Evolutionary conservation across 2,888 invertebrate genomes (phyloP), one percentile per base, ranked within the genome.

Genomic region (Nemurella pictetii): DNA sequence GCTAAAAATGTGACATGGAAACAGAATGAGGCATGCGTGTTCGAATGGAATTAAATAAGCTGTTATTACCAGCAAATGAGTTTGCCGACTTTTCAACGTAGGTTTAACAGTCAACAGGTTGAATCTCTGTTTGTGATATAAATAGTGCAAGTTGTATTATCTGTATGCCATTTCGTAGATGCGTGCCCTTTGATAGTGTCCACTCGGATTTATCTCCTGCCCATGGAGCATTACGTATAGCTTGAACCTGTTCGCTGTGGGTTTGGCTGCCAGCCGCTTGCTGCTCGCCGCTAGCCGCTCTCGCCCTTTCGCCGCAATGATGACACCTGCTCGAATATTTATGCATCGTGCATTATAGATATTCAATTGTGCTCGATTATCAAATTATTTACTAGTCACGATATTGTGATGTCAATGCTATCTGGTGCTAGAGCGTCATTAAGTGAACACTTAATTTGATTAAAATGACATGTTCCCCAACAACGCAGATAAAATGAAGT

Each of bases 91-190:
- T 75, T 75, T 75, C 2, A 26, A 9, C 26, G 26, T n/a, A n/a
- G 28, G 28, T 75, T 28, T 3, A 75, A 75, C 28, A 28, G 26
- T 75, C 75, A 75, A 75, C 75, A 75, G 75, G 75, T 75, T 26
- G 27, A 28, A 26, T 27, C 28, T 26, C 28, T 26, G 28, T 75
- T 75, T 26, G 27, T 75, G 75, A 75, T 26, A 75, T 75, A 75
- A 75, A 75, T 75, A 20, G 75, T 75, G 26, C 75, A 75, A 27
- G 75, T 75, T 75, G 75, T 9, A 75, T 75, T 26, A 75, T 26
- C 75, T 26, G 27, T 26, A 75, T 75, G 75, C 75, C 75, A 75
- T 26, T 75, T 26, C 75, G 75, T 75, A 75, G 75, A 75, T 75
- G 55, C 55, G 1, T 55, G 1, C 55, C 55, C 15, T 1, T 12